Evolutionary conservation across 1,140 invertebrate species (phyloP).

Genomic region (Pseudachorutes palmiensis): DNA sequence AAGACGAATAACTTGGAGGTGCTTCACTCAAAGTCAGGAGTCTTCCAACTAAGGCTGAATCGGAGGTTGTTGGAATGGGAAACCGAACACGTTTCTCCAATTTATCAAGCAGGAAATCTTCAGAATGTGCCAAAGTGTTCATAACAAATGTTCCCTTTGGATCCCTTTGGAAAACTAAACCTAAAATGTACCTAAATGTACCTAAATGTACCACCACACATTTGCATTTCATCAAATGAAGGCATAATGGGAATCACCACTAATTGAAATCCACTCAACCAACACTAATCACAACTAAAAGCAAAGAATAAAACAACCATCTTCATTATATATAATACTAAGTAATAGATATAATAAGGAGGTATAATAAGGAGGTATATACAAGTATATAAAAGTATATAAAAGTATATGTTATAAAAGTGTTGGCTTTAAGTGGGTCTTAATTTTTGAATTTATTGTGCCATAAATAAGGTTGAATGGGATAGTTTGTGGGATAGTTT

Average conservation of each 20-base stretch:
- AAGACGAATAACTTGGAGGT: no score
- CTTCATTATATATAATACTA: background rate
- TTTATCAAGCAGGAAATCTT: constrained; percentile 32
- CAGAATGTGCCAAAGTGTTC: constrained; percentile 30
- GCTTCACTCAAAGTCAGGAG: background rate
- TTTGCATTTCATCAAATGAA: constrained; percentile 1
- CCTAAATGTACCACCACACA: background rate
- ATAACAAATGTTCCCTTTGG: constrained; percentile 19
- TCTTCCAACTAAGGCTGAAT: no score
- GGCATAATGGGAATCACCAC: background rate
- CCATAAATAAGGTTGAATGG: constrained; percentile 38
- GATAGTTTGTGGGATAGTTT: constrained; percentile 22
- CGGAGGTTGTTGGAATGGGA: constrained; percentile 27
- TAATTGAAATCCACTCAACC: background rate
- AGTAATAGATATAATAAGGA: no score
- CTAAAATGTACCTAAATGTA: background rate
- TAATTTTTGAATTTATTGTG: constrained; percentile 39
- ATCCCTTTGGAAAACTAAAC: background rate
- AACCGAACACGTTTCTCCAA: constrained; percentile 34
- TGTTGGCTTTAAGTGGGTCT: constrained; percentile 37
- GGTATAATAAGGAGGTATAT: background rate
- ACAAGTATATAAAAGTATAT: background rate
- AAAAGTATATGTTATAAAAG: constrained; percentile 11
- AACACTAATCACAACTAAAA: background rate
- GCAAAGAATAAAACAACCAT: background rate